Evolutionary conservation across 2,888 invertebrate genomes (phyloP).

Genomic region (Erebia palarica): DNA sequence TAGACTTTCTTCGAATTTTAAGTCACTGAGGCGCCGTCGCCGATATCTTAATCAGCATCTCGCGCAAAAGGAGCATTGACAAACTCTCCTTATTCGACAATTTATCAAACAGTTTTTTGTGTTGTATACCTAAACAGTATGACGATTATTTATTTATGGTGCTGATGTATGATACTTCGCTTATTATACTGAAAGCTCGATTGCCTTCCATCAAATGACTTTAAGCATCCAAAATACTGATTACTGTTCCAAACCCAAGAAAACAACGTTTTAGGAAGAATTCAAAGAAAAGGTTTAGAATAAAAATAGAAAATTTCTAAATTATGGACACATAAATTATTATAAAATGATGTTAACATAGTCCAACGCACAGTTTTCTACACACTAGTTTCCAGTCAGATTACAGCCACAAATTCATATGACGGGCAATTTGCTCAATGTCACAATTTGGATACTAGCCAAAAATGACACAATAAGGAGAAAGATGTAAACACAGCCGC

Average conservation of each 20-base stretch:
- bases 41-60: constrained; percentile 23
- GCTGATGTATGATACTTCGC: background rate
- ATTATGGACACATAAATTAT: background rate
- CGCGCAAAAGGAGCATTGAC: constrained; percentile 19
- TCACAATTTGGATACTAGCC: constrained; percentile 69
- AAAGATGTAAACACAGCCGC: constrained; percentile 78
- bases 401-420: constrained; percentile 45
- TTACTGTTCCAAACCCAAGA: background rate
- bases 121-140: background rate
- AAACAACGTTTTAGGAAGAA: background rate
- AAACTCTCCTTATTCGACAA: background rate
- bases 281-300: background rate
- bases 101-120: constrained; percentile 1
- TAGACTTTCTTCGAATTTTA: constrained; percentile 50
- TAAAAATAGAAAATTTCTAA: background rate
- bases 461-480: constrained; percentile 75
- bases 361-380: constrained; percentile 11
- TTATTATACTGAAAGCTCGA: background rate
- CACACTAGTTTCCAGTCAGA: constrained; percentile 23
- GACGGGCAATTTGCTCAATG: constrained; percentile 63
- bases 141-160: background rate
- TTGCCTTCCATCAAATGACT: background rate
- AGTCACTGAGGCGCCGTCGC: constrained; percentile 17
- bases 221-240: too few relatives aligned
- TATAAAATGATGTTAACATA: constrained; percentile 17